phyloP scores from a whole-genome alignment of 2,888 invertebrate species.

The Drosophila vallismaia region DNA sequence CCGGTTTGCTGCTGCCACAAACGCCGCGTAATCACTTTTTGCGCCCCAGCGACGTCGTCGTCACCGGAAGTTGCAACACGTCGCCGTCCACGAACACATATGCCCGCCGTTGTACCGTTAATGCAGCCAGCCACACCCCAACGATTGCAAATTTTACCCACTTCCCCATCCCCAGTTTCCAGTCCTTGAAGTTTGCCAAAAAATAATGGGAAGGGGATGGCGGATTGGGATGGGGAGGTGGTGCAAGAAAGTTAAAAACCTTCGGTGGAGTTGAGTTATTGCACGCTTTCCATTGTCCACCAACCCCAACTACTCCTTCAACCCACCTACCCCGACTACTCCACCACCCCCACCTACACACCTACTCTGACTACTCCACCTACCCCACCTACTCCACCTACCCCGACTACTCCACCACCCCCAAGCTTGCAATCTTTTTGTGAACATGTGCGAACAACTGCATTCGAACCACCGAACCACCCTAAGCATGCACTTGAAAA shows the following conservation, averaged over 20 bases:
- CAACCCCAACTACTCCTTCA: constrained; percentile 19
- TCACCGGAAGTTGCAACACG: constrained; percentile 77
- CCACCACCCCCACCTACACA: not conserved
- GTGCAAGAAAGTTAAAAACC: constrained; percentile 44
- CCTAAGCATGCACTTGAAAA: constrained; percentile 28
- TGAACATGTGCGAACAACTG: constrained; percentile 80
- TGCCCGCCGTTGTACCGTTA: constrained; percentile 55
- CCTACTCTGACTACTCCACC: not conserved
- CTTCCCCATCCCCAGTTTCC: constrained; percentile 29
- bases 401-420: constrained; percentile 7
- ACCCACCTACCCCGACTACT: not conserved
- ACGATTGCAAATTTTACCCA: constrained; percentile 51
- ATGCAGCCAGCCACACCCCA: constrained; percentile 61
- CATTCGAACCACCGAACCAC: constrained; percentile 51
- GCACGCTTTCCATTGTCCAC: constrained; percentile 39
- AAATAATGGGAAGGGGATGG: constrained; percentile 4
- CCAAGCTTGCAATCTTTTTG: constrained; percentile 49
- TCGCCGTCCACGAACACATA: constrained; percentile 43
- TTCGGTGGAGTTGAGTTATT: constrained; percentile 56
- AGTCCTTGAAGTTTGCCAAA: constrained; percentile 56
- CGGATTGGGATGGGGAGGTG: not conserved
- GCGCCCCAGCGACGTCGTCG: constrained; percentile 39
- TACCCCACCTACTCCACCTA: too few relatives aligned
- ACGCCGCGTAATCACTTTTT: constrained; percentile 75
- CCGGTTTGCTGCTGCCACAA: constrained; percentile 63